These are phyloP conservation scores for Halictus rubicundus DNA, from an alignment of 1,140 invertebrate genomes.

Conservation along the genomic window DNA sequence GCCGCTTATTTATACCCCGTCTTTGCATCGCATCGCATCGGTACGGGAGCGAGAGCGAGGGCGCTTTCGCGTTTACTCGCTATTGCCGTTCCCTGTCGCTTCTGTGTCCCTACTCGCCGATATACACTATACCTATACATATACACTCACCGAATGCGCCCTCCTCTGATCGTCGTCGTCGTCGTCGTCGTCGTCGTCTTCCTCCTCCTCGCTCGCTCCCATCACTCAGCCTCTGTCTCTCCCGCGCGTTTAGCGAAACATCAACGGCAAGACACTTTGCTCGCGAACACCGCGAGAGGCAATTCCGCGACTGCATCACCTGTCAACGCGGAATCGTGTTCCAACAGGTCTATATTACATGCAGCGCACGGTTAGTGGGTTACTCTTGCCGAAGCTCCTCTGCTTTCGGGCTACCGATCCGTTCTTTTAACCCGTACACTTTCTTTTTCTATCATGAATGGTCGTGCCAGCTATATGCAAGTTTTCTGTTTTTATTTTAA, in stretches of 20 bases:
- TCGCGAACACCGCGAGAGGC: constrained; percentile 54
- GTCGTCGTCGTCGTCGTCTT: no score
- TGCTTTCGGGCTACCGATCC: no score
- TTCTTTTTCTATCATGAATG: no score
- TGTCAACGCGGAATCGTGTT: constrained; percentile 67
- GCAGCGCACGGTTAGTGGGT: constrained; percentile 19
- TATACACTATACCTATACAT: neutral
- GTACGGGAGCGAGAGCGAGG: constrained; percentile 60
- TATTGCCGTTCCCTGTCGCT: constrained; percentile 48
- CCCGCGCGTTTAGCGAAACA: constrained; percentile 28
- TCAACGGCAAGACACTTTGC: constrained; percentile 55
- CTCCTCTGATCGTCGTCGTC: no score
- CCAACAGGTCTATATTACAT: constrained; percentile 69
- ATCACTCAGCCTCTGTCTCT: neutral
- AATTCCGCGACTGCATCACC: constrained; percentile 70
- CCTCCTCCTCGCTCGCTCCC: neutral
- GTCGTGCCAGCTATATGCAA: no score
- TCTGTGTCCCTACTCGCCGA: constrained; percentile 42
- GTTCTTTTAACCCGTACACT: no score
- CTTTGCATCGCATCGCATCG: constrained; percentile 73
- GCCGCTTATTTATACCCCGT: constrained; percentile 81
- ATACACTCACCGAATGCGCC: no score
- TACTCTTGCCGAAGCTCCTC: neutral
- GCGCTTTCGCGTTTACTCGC: constrained; percentile 62
- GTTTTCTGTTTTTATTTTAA: no score